Evolutionary conservation across 2,797 vertebrate genomes (phyloP).

Genomic region (Podarcis siculus): DNA sequence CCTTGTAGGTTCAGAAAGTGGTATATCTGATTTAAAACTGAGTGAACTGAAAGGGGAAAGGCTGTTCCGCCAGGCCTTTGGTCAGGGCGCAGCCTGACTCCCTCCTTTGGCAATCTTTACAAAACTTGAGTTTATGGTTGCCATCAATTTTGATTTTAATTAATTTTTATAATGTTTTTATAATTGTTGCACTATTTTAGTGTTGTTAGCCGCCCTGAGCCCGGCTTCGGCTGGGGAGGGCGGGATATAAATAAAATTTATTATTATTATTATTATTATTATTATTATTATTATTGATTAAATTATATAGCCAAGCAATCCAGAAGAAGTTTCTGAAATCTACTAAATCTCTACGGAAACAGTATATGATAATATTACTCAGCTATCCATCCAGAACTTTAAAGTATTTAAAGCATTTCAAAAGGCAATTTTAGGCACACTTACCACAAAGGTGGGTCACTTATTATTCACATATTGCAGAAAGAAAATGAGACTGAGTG

Average conservation of each 20-base stretch:
- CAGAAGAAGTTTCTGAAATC: background rate
- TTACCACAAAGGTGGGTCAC: background rate
- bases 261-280: too few species aligned
- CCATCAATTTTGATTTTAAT: too few species aligned
- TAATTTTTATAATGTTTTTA: too few species aligned
- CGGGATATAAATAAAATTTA: too few species aligned
- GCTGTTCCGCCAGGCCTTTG: too few species aligned
- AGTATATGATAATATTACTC: background rate
- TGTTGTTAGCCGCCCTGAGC: too few species aligned
- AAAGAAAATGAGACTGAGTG: background rate
- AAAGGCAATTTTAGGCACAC: background rate
- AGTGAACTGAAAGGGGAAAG: background rate
- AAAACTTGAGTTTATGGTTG: too few species aligned
- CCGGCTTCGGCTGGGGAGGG: too few species aligned
- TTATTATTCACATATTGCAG: background rate
- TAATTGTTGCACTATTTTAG: too few species aligned
- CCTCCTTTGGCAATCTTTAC: too few species aligned
- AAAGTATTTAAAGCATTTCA: background rate
- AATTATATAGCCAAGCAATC: background rate
- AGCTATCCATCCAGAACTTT: background rate
- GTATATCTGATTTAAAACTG: background rate
- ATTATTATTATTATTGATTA: too few species aligned
- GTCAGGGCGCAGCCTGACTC: too few species aligned
- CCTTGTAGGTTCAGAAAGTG: background rate
- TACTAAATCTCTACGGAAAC: background rate